phyloP scores from a whole-genome alignment of 1,140 invertebrate species.

The Penaeus vannamei region DNA sequence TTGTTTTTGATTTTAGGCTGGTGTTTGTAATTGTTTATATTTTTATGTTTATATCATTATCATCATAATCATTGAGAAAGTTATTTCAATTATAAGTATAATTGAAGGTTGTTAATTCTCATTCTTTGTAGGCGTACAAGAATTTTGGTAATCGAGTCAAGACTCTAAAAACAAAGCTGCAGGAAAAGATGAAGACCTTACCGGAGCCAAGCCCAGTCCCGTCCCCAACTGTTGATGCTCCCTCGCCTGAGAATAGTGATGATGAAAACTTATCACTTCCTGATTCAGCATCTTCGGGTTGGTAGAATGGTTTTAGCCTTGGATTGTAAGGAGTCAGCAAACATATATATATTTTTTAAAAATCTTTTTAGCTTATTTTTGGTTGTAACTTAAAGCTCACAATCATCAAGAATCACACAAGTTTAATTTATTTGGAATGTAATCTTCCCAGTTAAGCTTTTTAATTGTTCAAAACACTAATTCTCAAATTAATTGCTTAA shows the following conservation, averaged over 20 bases:
- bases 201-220: conserved; percentile 76
- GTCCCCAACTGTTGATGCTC: conserved; percentile 80
- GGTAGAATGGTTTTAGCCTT: background rate
- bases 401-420: background rate
- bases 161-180: conserved; percentile 86
- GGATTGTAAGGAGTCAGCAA: background rate
- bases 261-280: conserved; percentile 62
- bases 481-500: too few relatives aligned
- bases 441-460: too few relatives aligned
- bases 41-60: too few relatives aligned
- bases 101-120: conserved; percentile 51
- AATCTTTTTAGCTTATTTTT: background rate
- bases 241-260: conserved; percentile 76
- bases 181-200: conserved; percentile 81
- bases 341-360: background rate
- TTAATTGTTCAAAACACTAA: too few relatives aligned
- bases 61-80: too few relatives aligned
- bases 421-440: too few relatives aligned
- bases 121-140: conserved; percentile 84
- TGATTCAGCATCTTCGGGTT: conserved; percentile 45
- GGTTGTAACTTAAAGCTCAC: background rate
- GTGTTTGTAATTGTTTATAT: too few relatives aligned
- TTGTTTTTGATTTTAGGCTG: too few relatives aligned
- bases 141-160: conserved; percentile 91
- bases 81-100: background rate